Base-by-base conservation (phyloP, 2,113 vertebrate species). In the Eonycteris spelaea region DNA sequence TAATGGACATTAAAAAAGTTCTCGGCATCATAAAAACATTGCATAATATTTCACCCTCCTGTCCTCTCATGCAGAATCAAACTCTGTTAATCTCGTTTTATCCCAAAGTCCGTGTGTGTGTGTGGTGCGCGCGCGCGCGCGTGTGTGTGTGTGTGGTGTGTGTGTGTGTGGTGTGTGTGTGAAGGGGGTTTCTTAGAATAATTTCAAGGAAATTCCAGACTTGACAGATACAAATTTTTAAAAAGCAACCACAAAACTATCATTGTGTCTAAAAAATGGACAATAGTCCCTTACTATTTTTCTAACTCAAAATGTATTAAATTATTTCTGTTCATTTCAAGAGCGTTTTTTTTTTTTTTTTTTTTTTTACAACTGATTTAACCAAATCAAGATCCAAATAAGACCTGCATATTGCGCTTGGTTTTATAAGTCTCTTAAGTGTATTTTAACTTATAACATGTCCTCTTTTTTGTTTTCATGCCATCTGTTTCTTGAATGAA, bases 31-130 rank as follows among this genome's bases (percentile, higher is more conserved):
- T 43, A 43, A 15, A 15, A 70, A 22, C 16, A 4, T 26, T 7
- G 9, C 1, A 18, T 8, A 22, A 0, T 0, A 7, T 3, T 1
- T 19, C 14, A 18, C 10, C 6, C 45, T 57, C 43, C 21, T 3
- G 2, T 4, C 40, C 26, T 68, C n/a, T 59, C 55, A 26, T 24
- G 15, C 12, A 3, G 57, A 9, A 15, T 12, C 57, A 3, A 5
- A 35, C 28, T 30, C 28, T 53, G 63, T 15, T 33, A 1, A 26
- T 75, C 48, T 8, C n/a, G 4, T 73, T 57, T 80, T 3, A 73
- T 53, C 24, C 18, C 13, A 2, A 55, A n/a, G 35, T 83, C 7
- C 35, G 3, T 35, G 40, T 75, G 59, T 38, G 35, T 53, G 48
- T 67, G n/a, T n/a, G n/a, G n/a, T n/a, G n/a, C n/a, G n/a, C n/a